These are phyloP conservation scores for Riparia riparia DNA, from an alignment of 2,113 vertebrate genomes.

Conservation along the genomic window DNA sequence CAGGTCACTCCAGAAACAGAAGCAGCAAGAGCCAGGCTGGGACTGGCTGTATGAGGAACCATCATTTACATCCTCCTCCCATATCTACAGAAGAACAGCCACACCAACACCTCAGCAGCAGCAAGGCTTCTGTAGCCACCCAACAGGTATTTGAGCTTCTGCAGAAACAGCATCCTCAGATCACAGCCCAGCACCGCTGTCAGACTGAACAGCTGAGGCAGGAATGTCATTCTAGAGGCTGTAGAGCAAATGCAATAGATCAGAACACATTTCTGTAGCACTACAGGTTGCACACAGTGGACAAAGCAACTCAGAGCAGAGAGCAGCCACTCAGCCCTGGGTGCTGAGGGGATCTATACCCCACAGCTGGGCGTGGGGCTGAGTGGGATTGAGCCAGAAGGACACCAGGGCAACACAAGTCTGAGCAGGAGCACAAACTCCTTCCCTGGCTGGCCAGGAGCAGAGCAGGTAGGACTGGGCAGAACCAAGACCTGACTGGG, in stretches of 20 bases:
- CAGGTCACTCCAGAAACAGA: not conserved
- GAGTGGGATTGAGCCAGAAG: not conserved
- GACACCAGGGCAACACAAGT: not conserved
- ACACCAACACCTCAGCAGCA: not conserved
- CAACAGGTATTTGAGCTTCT: not conserved
- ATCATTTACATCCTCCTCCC: not conserved
- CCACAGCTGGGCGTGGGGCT: not conserved
- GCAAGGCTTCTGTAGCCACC: not conserved
- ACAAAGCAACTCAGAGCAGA: not conserved
- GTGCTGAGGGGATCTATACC: not conserved
- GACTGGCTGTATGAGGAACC: not conserved
- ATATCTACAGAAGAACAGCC: not conserved
- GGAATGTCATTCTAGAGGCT: not conserved
- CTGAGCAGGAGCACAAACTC: not conserved
- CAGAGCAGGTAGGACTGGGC: not conserved
- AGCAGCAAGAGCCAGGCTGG: not conserved
- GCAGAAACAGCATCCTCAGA: not conserved
- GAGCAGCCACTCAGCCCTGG: not conserved
- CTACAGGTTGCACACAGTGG: not conserved
- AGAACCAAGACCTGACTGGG: not conserved
- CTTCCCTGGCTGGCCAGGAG: not conserved
- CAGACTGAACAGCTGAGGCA: not conserved
- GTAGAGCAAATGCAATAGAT: not conserved
- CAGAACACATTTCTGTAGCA: not conserved
- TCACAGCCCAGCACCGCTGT: not conserved